Evolutionary conservation across 1,140 invertebrate species (phyloP), one percentile per base, ranked within the genome.

Genomic region (Brachionus rotundiformis): DNA sequence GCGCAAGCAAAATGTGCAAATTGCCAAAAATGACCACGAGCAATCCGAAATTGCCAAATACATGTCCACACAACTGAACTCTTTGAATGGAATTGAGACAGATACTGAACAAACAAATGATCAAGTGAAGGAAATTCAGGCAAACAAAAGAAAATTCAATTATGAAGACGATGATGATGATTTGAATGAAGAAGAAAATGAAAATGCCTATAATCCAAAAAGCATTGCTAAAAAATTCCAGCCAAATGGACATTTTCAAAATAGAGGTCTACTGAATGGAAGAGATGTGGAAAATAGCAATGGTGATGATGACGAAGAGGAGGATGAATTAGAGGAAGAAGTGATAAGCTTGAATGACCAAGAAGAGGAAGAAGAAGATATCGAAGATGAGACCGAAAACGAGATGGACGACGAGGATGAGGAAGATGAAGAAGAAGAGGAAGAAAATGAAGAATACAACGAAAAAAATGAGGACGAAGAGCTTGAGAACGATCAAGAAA

Each of bases 191-290:
- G 13, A 8, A 5, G 61, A 68, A 68, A 36, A 68, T 36, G 63
- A 68, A 68, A 68, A 36, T 36, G 63, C 11, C 8, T 68, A 68
- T 7, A 33, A 68, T 36, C 63, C 63, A 36, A 68, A 39, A 36
- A 68, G 31, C 23, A 19, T 68, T n/a, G 63, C 63, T 68, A 68
- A 68, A 36, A 68, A 68, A 68, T 68, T 68, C 36, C 63, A 68
- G 10, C 31, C 63, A 11, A 68, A 68, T 68, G 63, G 63, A 11
- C 13, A 36, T 39, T 68, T 33, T 68, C 63, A 39, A n/a, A 68
- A 36, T 23, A 36, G 63, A 16, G 8, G 29, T n/a, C 8, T 36
- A 16, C 16, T 68, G 3, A 68, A 68, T 23, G 63, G 63, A 33
- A 31, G 63, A 33, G 63, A 68, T 36, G 63, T 36, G 2, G 31